These are phyloP conservation scores for Pseudoatta argentina DNA, from an alignment of 1,140 invertebrate genomes.

Conservation along the genomic window DNA sequence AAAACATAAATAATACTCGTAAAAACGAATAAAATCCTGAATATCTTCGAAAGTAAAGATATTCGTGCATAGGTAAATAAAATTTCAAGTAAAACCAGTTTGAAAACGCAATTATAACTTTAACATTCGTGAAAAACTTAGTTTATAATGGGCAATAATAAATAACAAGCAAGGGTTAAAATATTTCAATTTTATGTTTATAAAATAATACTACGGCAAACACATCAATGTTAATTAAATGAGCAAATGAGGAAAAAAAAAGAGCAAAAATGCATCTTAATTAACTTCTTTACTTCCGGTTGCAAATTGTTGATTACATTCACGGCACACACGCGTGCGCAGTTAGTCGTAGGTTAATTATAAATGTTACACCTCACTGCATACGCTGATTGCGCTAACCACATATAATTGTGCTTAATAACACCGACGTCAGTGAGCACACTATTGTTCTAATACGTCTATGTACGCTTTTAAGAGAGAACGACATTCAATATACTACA, in stretches of 20 bases:
- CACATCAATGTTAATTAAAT: not conserved
- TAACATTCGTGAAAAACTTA: not conserved
- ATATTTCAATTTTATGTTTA: not conserved
- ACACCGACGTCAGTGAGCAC: slow-evolving; percentile 21
- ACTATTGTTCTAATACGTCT: slow-evolving; percentile 31
- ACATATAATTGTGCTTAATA: slow-evolving; percentile 50
- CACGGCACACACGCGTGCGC: slow-evolving; percentile 7
- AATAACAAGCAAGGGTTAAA: not conserved
- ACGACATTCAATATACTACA: slow-evolving; percentile 3
- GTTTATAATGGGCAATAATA: not conserved
- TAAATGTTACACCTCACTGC: slow-evolving; percentile 61
- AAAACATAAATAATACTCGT: not conserved
- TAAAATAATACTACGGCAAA: not conserved
- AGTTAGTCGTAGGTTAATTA: slow-evolving; percentile 61
- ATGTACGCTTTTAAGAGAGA: slow-evolving; percentile 32
- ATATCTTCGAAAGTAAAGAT: not conserved
- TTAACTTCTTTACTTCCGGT: slow-evolving; percentile 43
- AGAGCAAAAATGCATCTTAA: no score
- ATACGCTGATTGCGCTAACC: slow-evolving; percentile 47
- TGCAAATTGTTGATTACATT: slow-evolving; percentile 46
- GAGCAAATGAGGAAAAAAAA: not conserved
- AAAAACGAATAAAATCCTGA: not conserved
- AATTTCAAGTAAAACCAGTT: not conserved
- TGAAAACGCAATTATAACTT: not conserved
- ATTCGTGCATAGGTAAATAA: not conserved